These are phyloP conservation scores for Metridium senile DNA, from an alignment of 92 coral and sea anemone species.

Conservation along the genomic window DNA sequence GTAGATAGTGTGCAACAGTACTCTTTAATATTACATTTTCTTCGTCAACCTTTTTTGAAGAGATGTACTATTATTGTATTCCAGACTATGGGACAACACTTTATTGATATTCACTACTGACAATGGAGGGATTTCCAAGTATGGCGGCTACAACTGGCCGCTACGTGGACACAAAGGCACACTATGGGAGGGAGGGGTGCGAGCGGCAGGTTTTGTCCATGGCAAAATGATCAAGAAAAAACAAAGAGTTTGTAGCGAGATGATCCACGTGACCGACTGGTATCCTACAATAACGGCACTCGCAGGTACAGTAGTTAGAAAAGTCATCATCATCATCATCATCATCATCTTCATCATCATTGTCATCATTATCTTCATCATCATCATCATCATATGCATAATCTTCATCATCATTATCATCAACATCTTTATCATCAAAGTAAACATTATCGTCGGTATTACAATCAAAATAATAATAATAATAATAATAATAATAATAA, in stretches of 20 bases:
- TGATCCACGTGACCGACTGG: constrained; percentile 74
- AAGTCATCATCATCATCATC: not conserved
- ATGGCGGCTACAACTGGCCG: constrained; percentile 82
- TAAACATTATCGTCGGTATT: too few species aligned
- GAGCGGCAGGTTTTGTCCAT: constrained; percentile 68
- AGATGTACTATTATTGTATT: not conserved
- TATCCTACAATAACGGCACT: constrained; percentile 57
- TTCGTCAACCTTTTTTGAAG: too few species aligned
- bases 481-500: too few species aligned
- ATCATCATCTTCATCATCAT: not conserved
- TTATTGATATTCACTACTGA: constrained; percentile 67
- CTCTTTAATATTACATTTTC: too few species aligned
- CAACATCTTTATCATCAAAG: too few species aligned
- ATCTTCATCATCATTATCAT: too few species aligned
- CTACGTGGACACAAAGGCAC: constrained; percentile 68
- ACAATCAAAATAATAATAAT: too few species aligned
- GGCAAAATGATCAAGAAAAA: constrained; percentile 59
- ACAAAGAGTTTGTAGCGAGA: constrained; percentile 52
- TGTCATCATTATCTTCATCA: not conserved
- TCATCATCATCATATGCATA: too few species aligned
- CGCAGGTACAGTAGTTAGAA: constrained; percentile 35
- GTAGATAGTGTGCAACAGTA: too few species aligned
- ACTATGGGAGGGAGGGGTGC: constrained; percentile 80
- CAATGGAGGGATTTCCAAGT: constrained; percentile 61
- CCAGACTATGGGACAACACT: constrained; percentile 68